These are phyloP conservation scores for Apostichopus californicus DNA, from an alignment of 35 echinoderm and acorn worm genomes.

Conservation along the genomic window DNA sequence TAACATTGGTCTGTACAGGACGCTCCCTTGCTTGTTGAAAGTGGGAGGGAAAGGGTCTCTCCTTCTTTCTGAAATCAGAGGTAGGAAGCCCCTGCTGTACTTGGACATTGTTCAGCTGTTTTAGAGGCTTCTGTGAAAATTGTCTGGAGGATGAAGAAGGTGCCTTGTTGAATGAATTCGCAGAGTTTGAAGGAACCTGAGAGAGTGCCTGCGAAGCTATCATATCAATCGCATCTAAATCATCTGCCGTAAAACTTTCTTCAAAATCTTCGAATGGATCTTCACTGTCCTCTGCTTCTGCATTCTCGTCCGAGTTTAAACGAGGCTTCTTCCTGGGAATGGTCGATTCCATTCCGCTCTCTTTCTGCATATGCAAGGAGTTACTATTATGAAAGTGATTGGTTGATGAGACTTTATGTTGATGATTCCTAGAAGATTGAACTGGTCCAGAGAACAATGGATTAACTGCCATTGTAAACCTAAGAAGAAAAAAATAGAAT, in stretches of 20 bases:
- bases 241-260: constrained; percentile 84
- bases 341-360: constrained; percentile 13
- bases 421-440: constrained; percentile 27
- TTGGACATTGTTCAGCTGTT: not conserved
- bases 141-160: not conserved
- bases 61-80: not conserved
- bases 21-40: not conserved
- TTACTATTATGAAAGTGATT: not conserved
- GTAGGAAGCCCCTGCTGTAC: not conserved
- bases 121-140: not conserved
- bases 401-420: constrained; percentile 20
- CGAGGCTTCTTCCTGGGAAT: constrained; percentile 73
- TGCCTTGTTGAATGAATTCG: not conserved
- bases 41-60: not conserved
- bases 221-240: constrained; percentile 73
- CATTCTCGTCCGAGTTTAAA: constrained; percentile 12
- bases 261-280: constrained; percentile 90
- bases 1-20: constrained; percentile 30
- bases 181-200: constrained; percentile 17
- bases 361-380: not conserved
- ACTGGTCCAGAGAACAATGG: constrained; percentile 85
- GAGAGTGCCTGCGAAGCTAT: constrained; percentile 80
- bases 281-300: constrained; percentile 42
- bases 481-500: not conserved
- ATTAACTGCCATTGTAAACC: constrained; percentile 70